Base-by-base conservation (phyloP, 2,888 invertebrate genomes). In the Mythimna ferrago region DNA sequence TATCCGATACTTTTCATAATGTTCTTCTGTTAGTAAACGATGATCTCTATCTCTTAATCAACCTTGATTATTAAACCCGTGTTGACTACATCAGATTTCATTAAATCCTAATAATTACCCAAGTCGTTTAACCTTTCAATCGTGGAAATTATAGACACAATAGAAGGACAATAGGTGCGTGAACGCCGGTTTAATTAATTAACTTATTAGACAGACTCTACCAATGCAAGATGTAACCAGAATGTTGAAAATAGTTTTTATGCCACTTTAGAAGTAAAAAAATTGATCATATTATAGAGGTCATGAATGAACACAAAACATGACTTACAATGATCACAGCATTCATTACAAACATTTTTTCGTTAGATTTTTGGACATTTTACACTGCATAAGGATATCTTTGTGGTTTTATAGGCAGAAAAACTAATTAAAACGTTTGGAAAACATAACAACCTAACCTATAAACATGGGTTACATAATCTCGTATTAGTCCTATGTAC, bases 401-500 rank as follows among this genome's bases (percentile, higher is more conserved):
- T 21, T 14, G 19, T 14, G n/a, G 16, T 57, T 16, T 51, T n/a
- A 41, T 60, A 53, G 21, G n/a, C 11, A 72, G 19, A 16, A 57
- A 5, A 61, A 75, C 2, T 11, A 38, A 70, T 44, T 70, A 71
- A 72, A 77, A 2, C 10, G 19, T 67, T 53, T 64, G 62, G 63
- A 74, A 84, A 81, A 73, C 63, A 82, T 82, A 81, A 76, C 70
- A 81, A 84, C 81, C 77, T 93, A 94, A 93, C 92, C 93, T 92
- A 86, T 81, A 81, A 88, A 82, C 66, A 57, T 71, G 79, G 80
- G 89, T 95, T 95, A 95, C 93, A 94, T 95, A 95, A 95, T 90
- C 89, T 79, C 26, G 6, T 74, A n/a, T 56, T 54, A 60, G 21
- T 11, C 51, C 10, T 21, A 63, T 74, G 66, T 53, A 74, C 32